Conservation (phyloP, 1,140 invertebrate genomes). For the Cyclina sinensis region DNA sequence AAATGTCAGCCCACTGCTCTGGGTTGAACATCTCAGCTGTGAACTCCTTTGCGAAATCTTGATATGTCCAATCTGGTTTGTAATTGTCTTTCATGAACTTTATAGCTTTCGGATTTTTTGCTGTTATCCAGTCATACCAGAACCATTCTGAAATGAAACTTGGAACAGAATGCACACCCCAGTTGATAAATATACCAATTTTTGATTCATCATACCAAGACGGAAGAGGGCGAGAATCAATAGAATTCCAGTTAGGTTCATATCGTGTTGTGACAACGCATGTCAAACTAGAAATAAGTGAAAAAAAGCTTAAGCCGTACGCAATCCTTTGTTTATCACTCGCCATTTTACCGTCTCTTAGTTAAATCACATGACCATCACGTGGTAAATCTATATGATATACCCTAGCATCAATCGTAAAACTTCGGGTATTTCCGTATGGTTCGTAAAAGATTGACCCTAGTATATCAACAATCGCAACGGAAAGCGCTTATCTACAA, state of each 20-base stretch:
- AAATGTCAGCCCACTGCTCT: too few relatives aligned
- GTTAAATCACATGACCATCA: constrained; percentile 51
- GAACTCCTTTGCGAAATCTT: constrained; percentile 77
- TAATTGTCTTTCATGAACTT: constrained; percentile 80
- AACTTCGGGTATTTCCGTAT: too few relatives aligned
- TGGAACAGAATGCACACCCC: constrained; percentile 85
- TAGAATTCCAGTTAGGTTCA: constrained; percentile 81
- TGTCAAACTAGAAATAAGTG: constrained; percentile 1
- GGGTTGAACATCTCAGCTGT: constrained; percentile 74
- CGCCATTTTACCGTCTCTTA: neutral
- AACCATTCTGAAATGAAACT: constrained; percentile 78
- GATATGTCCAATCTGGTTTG: too few relatives aligned
- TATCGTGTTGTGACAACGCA: constrained; percentile 52
- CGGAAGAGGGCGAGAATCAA: constrained; percentile 84
- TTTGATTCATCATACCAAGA: too few relatives aligned
- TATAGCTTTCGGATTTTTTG: constrained; percentile 39
- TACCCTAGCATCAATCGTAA: too few relatives aligned
- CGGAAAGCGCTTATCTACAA: too few relatives aligned
- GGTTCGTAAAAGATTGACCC: too few relatives aligned
- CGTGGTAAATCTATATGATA: too few relatives aligned
- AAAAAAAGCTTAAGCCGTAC: neutral
- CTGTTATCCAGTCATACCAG: constrained; percentile 80
- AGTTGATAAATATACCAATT: constrained; percentile 86
- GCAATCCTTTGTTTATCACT: neutral
- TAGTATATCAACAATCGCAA: too few relatives aligned